Percentiles rank a stretch among this genome's conserved stretches.
These are phyloP conservation scores for Vanessa tameamea DNA, from an alignment of 1,140 invertebrate species.

Conservation along the genomic window DNA sequence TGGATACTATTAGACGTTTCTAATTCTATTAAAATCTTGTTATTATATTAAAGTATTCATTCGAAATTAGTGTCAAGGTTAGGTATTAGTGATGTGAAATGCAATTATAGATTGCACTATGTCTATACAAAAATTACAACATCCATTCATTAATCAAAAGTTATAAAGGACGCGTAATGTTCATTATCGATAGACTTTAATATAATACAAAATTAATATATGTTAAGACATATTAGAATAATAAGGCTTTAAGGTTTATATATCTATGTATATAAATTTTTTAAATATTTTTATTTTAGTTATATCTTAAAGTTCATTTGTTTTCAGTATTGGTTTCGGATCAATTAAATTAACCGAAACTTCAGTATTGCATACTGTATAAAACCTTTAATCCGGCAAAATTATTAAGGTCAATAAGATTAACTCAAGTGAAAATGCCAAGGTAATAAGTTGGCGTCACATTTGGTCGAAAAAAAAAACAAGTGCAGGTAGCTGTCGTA, in stretches of 20 bases:
- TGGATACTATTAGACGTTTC: background rate
- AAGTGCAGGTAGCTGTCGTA: too few relatives aligned
- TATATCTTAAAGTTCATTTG: too few relatives aligned
- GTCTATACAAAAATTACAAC: background rate
- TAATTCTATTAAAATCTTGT: background rate
- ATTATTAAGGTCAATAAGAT: conserved; percentile 42
- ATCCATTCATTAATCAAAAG: background rate
- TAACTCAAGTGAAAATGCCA: conserved; percentile 41
- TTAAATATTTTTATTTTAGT: too few relatives aligned
- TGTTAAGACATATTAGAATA: too few relatives aligned
- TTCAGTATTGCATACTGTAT: background rate
- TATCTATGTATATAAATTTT: too few relatives aligned
- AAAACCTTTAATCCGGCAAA: conserved; percentile 32
- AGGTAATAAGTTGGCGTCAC: conserved; percentile 36
- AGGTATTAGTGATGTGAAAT: background rate
- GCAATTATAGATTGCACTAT: background rate
- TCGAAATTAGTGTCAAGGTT: background rate
- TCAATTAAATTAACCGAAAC: background rate
- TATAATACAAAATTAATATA: too few relatives aligned
- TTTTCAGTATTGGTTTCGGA: background rate
- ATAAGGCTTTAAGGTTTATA: too few relatives aligned
- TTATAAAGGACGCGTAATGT: background rate
- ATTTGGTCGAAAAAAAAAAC: background rate
- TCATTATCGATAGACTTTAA: too few relatives aligned
- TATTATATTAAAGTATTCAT: background rate